Conservation (phyloP, 1,140 invertebrate species). For the Steinernema feltiae region DNA sequence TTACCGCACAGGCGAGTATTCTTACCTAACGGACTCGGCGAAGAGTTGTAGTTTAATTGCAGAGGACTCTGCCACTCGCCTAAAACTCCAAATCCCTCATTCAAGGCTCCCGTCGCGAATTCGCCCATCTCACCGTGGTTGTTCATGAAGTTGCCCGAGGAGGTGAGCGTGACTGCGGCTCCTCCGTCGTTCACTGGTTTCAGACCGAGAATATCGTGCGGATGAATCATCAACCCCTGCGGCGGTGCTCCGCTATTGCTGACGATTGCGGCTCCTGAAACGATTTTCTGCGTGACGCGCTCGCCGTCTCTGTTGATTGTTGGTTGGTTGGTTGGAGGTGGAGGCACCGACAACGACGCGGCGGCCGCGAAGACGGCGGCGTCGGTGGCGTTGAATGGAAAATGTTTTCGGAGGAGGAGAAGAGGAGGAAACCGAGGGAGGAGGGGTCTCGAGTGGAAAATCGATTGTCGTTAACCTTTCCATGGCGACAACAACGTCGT, state of each 20-base stretch:
- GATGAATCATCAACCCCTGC: constrained; percentile 8
- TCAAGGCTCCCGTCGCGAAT: neutral
- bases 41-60: constrained; percentile 32
- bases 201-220: constrained; percentile 27
- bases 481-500: neutral
- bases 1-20: neutral
- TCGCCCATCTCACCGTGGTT: constrained; percentile 31
- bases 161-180: constrained; percentile 28
- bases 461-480: constrained; percentile 1
- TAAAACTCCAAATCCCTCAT: neutral
- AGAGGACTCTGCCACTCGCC: constrained; percentile 41
- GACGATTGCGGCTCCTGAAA: constrained; percentile 8
- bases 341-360: too few species aligned
- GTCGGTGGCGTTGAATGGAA: neutral
- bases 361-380: too few species aligned
- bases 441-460: neutral
- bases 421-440: neutral
- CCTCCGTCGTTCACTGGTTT: constrained; percentile 27
- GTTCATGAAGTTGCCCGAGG: constrained; percentile 20
- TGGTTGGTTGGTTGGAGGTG: too few species aligned
- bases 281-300: too few species aligned
- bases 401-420: neutral
- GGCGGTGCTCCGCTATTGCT: neutral
- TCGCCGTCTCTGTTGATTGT: too few species aligned
- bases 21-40: constrained; percentile 29